Evolutionary conservation across 37 sponge, comb jelly and placozoan species (phyloP).

Genomic region (Geodia barretti): DNA sequence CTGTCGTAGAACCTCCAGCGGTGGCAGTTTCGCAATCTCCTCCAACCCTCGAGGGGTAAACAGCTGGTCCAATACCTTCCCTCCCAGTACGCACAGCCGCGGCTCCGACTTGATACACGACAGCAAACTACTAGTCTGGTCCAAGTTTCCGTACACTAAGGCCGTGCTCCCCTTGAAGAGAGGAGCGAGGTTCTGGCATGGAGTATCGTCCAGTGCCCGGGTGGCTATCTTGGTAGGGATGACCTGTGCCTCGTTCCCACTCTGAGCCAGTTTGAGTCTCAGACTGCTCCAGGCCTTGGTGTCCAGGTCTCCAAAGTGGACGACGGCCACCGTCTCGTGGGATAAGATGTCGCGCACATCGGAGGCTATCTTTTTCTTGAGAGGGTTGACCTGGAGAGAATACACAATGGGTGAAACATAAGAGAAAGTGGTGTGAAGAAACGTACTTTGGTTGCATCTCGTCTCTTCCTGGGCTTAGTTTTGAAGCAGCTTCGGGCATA

Average conservation of each 20-base stretch:
- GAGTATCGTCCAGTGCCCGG: conserved; percentile 14
- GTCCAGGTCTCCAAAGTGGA: conserved; percentile 44
- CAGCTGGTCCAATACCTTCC: conserved; percentile 28
- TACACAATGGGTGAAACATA: too few relatives aligned
- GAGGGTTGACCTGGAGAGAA: conserved; percentile 5
- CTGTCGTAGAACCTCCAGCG: not conserved
- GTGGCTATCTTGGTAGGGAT: conserved; percentile 33
- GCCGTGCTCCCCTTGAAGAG: conserved; percentile 35
- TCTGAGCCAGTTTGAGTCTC: conserved; percentile 15
- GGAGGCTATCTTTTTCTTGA: conserved; percentile 9
- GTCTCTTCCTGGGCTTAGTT: not conserved
- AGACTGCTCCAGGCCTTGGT: conserved; percentile 26
- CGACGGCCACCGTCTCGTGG: conserved; percentile 1
- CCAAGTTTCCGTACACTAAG: conserved; percentile 13
- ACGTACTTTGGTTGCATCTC: not conserved
- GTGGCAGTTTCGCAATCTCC: conserved; percentile 23
- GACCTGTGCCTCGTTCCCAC: conserved; percentile 6
- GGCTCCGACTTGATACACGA: not conserved
- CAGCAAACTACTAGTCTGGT: not conserved
- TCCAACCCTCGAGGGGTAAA: conserved; percentile 25
- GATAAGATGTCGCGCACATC: conserved; percentile 25
- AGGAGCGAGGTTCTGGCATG: conserved; percentile 6
- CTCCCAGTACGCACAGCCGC: conserved; percentile 41
- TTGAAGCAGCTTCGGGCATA: not conserved
- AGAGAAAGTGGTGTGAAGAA: too few relatives aligned